Evolutionary conservation across 2,797 vertebrate species (phyloP), one percentile per base, ranked within the genome.

Genomic region (Bothrops alternatus): DNA sequence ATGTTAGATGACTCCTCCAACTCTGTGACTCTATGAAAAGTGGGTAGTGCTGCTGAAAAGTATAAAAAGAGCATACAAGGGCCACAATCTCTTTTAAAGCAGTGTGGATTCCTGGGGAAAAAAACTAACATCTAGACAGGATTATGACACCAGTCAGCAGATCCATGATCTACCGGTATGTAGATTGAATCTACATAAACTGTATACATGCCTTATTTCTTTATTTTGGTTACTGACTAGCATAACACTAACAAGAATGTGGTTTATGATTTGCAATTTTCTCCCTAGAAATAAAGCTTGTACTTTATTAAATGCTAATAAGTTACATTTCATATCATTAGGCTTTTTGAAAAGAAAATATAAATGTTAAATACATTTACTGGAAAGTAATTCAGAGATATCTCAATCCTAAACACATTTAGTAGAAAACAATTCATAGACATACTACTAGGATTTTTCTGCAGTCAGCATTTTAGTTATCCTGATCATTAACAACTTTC

Each of bases 401-500:
- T n/a, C 37, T 26, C 37, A 88, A 60, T 88, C 65, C 86, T 92
- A 92, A 73, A 50, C 26, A n/a, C 10, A 82, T 88, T 88, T 88
- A 60, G 18, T 32, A 47, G 86, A 60, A 88, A 88, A 60, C 57
- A 88, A 32, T 11, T 42, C 91, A 87, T 6, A 42, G 6, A 56
- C 13, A 91, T 56, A 69, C 26, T 91, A 14, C n/a, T 37, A 56
- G 42, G 55, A 57, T 37, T 53, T 86, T 65, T 55, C 20, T 14
- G 37, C 50, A 55, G 60, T 87, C 56, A 85, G 56, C 56, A 90
- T 85, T 85, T 90, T 28, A 50, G 73, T 37, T 16, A 47, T 47
- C 55, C 32, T 78, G 23, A 26, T 26, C 47, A 6, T 69, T 53
- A 90, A n/a, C 47, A 53, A 6, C 47, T 90, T 50, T 50, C 7